Conservation (phyloP, 2,888 invertebrate species). For the Pemphredon lugubris region DNA sequence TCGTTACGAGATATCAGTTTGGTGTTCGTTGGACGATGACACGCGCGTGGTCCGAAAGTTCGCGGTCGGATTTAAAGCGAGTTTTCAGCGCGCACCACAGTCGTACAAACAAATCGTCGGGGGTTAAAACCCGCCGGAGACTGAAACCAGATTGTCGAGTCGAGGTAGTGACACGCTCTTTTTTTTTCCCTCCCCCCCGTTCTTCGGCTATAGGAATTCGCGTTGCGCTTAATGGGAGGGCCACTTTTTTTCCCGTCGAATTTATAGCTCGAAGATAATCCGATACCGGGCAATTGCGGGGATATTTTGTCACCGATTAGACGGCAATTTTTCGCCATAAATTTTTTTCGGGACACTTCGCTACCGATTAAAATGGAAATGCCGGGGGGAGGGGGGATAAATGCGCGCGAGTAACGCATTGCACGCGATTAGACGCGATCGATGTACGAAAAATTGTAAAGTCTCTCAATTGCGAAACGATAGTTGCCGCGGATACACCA, state of each 20-base stretch:
- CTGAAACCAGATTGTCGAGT: constrained; percentile 34
- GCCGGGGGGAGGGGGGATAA: constrained; percentile 22
- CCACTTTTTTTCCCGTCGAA: constrained; percentile 37
- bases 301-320: constrained; percentile 56
- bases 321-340: constrained; percentile 39
- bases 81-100: constrained; percentile 15
- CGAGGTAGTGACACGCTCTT: constrained; percentile 4
- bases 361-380: constrained; percentile 53
- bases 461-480: too few relatives aligned
- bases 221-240: constrained; percentile 20
- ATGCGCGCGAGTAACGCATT: constrained; percentile 51
- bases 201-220: neutral
- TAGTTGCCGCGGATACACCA: too few relatives aligned
- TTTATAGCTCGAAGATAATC: constrained; percentile 54
- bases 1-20: constrained; percentile 15
- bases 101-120: constrained; percentile 26
- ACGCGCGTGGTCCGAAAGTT: constrained; percentile 30
- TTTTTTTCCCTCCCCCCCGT: neutral
- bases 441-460: too few relatives aligned
- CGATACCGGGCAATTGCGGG: constrained; percentile 49
- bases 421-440: neutral
- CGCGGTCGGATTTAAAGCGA: constrained; percentile 33
- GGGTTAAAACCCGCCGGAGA: constrained; percentile 23
- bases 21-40: constrained; percentile 12
- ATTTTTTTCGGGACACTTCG: constrained; percentile 34